phyloP scores from a whole-genome alignment of 2,113 vertebrate species.

The Scomber scombrus region DNA sequence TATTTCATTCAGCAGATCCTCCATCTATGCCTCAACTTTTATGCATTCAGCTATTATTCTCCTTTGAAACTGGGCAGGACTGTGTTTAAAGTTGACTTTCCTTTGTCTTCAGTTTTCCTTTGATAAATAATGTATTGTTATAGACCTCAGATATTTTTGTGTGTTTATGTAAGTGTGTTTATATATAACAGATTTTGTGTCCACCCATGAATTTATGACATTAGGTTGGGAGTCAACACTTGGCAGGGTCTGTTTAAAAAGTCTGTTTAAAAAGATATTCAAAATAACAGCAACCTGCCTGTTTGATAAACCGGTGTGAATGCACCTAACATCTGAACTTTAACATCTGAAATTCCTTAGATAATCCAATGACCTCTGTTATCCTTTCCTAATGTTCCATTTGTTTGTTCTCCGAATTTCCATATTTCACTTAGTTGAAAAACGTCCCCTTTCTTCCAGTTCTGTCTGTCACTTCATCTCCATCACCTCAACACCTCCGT shows the following conservation, averaged over 20 bases:
- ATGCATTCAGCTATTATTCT: conserved; percentile 26
- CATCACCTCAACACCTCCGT: conserved; percentile 15
- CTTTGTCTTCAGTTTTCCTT: conserved; percentile 29
- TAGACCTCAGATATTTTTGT: conserved; percentile 41
- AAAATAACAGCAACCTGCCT: conserved; percentile 25
- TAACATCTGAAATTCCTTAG: conserved; percentile 29
- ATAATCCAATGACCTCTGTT: conserved; percentile 2
- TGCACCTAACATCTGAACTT: conserved; percentile 15
- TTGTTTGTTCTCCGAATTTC: conserved; percentile 23
- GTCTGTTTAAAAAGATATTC: conserved; percentile 36
- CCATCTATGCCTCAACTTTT: conserved; percentile 40
- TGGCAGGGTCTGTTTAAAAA: conserved; percentile 43
- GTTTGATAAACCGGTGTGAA: conserved; percentile 36
- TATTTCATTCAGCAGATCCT: conserved; percentile 74
- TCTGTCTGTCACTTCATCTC: conserved; percentile 17
- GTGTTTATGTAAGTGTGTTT: conserved; percentile 52
- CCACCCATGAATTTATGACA: conserved; percentile 46
- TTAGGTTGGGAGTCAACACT: conserved; percentile 38
- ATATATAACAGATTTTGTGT: background rate
- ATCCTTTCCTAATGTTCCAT: background rate
- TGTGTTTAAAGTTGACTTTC: conserved; percentile 35
- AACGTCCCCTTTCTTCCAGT: background rate
- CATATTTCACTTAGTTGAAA: background rate
- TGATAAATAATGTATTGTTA: conserved; percentile 36
- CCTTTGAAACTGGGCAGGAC: conserved; percentile 1